Conservation (phyloP, 2,888 invertebrate species). For the Tholera decimalis region DNA sequence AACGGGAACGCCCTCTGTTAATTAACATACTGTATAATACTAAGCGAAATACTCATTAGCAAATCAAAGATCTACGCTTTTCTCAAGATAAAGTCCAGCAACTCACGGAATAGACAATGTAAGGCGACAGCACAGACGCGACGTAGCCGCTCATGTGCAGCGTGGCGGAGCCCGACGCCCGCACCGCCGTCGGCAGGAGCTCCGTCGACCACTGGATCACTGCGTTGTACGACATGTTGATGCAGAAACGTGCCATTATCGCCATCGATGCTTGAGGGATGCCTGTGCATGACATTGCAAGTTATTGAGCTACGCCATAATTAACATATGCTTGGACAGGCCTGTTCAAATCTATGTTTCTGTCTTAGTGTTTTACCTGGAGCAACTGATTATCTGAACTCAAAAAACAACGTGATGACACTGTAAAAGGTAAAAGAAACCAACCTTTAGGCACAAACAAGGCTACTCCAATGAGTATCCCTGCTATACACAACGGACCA, state of each 20-base stretch:
- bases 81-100: neutral
- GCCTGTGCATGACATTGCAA: neutral
- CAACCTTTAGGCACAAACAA: conserved; percentile 85
- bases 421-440: neutral
- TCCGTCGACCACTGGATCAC: conserved; percentile 87
- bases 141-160: conserved; percentile 87
- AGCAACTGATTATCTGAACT: too few relatives aligned
- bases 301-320: too few relatives aligned
- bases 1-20: too few relatives aligned
- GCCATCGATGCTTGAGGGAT: conserved; percentile 78
- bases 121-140: conserved; percentile 83
- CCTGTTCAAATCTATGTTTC: too few relatives aligned
- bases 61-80: neutral
- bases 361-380: too few relatives aligned
- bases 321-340: too few relatives aligned
- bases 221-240: conserved; percentile 88
- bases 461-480: conserved; percentile 78
- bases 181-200: conserved; percentile 84
- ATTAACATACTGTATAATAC: too few relatives aligned
- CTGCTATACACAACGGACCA: conserved; percentile 77
- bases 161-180: conserved; percentile 84
- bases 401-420: too few relatives aligned
- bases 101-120: conserved; percentile 85
- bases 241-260: conserved; percentile 85
- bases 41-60: too few relatives aligned